Conservation (phyloP, 2,113 vertebrate species). For the Salvator merianae region DNA sequence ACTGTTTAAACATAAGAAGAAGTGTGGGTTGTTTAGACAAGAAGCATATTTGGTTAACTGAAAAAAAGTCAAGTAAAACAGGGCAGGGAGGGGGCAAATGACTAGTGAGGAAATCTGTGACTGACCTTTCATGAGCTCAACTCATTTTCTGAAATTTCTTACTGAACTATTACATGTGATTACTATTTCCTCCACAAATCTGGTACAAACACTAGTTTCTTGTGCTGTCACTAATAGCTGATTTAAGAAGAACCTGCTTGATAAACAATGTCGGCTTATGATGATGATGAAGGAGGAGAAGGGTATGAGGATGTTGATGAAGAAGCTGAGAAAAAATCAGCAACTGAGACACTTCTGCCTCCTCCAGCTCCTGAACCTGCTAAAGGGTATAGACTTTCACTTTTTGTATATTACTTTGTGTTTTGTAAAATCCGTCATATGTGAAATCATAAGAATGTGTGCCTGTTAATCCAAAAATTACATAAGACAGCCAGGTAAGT, state of each 20-base stretch:
- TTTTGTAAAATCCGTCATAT: not conserved
- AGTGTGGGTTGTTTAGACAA: not conserved
- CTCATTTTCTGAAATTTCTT: not conserved
- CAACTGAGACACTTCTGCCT: not conserved
- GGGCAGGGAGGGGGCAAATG: too few relatives aligned
- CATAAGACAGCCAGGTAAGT: not conserved
- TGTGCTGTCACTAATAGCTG: not conserved
- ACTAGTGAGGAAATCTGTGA: not conserved
- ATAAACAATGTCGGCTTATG: not conserved
- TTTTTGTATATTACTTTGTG: not conserved
- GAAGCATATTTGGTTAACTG: not conserved
- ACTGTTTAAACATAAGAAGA: not conserved
- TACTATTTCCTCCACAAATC: not conserved
- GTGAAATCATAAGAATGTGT: not conserved
- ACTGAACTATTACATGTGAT: not conserved
- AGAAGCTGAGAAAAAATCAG: not conserved
- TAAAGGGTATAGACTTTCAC: constrained; percentile 11
- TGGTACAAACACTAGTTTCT: not conserved
- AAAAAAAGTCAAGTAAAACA: not conserved
- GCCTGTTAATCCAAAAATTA: not conserved
- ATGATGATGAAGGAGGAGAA: not conserved
- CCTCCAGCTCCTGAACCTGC: not conserved
- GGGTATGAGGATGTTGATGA: not conserved
- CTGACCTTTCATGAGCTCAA: not conserved
- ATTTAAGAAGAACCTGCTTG: not conserved